A percentile compares a stretch with the other conserved stretches of the same genome.
phyloP scores from a whole-genome alignment of 2,113 vertebrate genomes.

The Phalacrocorax aristotelis region DNA sequence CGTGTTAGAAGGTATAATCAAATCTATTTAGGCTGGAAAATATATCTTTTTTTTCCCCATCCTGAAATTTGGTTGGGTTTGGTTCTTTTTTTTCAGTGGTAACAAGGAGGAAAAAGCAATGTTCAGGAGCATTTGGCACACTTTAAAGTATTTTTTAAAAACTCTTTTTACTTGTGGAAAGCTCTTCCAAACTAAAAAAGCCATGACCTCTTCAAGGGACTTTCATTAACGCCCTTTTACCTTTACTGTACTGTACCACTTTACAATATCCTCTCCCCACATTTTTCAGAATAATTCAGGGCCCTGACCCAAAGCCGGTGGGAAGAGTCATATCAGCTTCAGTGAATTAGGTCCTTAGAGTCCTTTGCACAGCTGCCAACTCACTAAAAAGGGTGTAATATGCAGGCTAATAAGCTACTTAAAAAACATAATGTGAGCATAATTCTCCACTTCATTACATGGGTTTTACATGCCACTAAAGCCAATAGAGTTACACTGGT shows the following conservation, averaged over 20 bases:
- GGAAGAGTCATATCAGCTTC: slow-evolving; percentile 26
- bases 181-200: neutral
- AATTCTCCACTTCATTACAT: neutral
- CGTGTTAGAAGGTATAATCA: neutral
- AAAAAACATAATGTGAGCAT: slow-evolving; percentile 15
- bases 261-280: neutral
- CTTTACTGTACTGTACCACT: slow-evolving; percentile 22
- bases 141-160: neutral
- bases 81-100: neutral
- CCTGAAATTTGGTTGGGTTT: neutral
- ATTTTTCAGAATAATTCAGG: slow-evolving; percentile 17
- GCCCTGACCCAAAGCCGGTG: neutral
- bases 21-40: neutral
- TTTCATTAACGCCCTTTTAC: neutral
- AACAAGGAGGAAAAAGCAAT: neutral
- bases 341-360: neutral
- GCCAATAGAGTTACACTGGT: neutral
- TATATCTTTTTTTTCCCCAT: neutral
- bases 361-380: slow-evolving; percentile 41
- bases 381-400: slow-evolving; percentile 37
- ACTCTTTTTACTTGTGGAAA: neutral
- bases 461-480: neutral
- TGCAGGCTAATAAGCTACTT: slow-evolving; percentile 39
- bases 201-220: neutral
- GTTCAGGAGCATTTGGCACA: neutral